Percentiles rank a stretch among this genome's conserved stretches.
Evolutionary conservation across 1,140 invertebrate species (phyloP).

Genomic region (Lepidurus arcticus): DNA sequence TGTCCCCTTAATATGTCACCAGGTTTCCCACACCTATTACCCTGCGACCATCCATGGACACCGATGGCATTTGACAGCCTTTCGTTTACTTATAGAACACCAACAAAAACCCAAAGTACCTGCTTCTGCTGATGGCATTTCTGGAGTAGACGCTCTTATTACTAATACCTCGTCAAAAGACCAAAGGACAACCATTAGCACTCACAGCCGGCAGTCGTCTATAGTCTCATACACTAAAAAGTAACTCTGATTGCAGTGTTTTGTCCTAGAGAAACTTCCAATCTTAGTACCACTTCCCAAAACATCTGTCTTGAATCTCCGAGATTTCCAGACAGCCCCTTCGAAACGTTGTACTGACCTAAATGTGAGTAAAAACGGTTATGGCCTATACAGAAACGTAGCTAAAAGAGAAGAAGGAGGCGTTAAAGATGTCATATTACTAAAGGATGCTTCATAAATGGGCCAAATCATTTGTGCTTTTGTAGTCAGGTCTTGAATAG

Average conservation of each 20-base stretch:
- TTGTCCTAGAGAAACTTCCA: no score
- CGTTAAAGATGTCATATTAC: constrained; percentile 12
- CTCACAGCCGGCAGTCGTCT: neutral
- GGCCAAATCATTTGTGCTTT: constrained; percentile 1
- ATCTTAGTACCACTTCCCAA: no score
- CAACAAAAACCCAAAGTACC: constrained; percentile 17
- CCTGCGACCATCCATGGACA: constrained; percentile 13
- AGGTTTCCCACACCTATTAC: constrained; percentile 17
- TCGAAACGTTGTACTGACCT: no score
- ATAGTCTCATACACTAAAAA: neutral
- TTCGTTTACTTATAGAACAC: constrained; percentile 22
- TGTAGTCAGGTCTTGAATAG: neutral
- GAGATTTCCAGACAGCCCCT: no score
- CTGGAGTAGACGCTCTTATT: neutral
- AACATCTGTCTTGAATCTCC: no score
- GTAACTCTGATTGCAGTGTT: no score
- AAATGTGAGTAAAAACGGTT: no score
- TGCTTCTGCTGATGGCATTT: neutral
- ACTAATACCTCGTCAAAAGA: neutral
- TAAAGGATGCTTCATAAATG: neutral
- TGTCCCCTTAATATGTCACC: constrained; percentile 9
- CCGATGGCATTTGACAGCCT: constrained; percentile 16
- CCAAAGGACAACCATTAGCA: neutral
- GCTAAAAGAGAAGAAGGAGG: neutral
- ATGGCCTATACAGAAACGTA: no score